phyloP scores from a whole-genome alignment of 1,140 invertebrate genomes.

The Neotoxoptera formosana region DNA sequence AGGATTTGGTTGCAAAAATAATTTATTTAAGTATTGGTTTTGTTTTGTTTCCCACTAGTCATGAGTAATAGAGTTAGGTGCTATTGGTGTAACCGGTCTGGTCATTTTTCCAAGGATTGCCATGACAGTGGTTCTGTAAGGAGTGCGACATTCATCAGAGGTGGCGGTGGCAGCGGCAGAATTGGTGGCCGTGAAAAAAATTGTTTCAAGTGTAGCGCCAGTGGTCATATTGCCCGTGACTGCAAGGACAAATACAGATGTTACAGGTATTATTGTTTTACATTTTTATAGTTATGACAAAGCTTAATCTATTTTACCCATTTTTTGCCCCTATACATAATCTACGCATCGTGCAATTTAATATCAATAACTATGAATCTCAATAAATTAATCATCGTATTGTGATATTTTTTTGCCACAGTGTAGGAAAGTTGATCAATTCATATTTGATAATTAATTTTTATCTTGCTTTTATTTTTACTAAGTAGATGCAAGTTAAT shows the following conservation, averaged over 20 bases:
- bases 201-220: slow-evolving; percentile 84
- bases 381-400: too few species aligned
- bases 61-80: slow-evolving; percentile 76
- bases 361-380: neutral
- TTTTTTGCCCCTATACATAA: neutral
- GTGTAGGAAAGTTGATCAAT: neutral
- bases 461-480: neutral
- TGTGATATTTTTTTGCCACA: neutral
- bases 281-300: neutral
- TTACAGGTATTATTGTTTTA: slow-evolving; percentile 49
- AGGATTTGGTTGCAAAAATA: neutral
- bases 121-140: slow-evolving; percentile 68
- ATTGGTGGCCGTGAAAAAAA: slow-evolving; percentile 64
- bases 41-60: neutral
- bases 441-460: neutral
- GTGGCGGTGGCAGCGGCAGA: slow-evolving; percentile 63
- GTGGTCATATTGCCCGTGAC: slow-evolving; percentile 89
- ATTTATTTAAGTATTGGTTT: neutral
- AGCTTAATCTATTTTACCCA: neutral
- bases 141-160: slow-evolving; percentile 58
- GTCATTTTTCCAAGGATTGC: slow-evolving; percentile 92
- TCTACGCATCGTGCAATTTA: neutral
- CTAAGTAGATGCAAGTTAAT: neutral
- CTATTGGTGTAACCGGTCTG: slow-evolving; percentile 93
- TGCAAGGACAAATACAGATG: slow-evolving; percentile 68